A percentile compares a stretch with the other conserved stretches of the same genome.
These are phyloP conservation scores for Cydia splendana DNA, from an alignment of 1,140 invertebrate species.

Conservation along the genomic window DNA sequence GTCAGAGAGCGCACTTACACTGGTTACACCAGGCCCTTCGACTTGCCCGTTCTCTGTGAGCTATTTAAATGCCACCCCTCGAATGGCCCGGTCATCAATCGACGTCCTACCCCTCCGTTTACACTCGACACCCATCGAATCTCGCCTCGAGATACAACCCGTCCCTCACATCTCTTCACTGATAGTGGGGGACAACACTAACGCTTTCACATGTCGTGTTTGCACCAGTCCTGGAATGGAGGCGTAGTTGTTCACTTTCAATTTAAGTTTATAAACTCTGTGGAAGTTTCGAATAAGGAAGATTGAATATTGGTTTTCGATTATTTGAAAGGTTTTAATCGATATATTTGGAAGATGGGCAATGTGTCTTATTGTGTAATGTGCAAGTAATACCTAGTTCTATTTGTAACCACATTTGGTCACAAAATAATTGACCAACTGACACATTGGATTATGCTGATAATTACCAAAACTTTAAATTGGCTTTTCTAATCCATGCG, in stretches of 20 bases:
- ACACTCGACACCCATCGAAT: conserved; percentile 18
- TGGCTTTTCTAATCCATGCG: too few species aligned
- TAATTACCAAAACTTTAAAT: too few species aligned
- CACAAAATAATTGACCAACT: too few species aligned
- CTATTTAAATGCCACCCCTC: not conserved
- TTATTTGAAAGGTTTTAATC: not conserved
- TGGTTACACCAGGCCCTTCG: not conserved
- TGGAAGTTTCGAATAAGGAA: not conserved
- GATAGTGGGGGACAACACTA: not conserved
- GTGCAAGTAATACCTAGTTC: too few species aligned
- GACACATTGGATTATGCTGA: too few species aligned
- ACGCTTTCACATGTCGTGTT: not conserved
- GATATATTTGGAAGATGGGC: not conserved
- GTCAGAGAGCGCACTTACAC: not conserved
- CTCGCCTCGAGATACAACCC: conserved; percentile 16
- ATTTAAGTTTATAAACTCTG: conserved; percentile 19
- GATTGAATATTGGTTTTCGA: conserved; percentile 19
- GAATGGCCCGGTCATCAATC: conserved; percentile 20
- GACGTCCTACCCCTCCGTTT: conserved; percentile 5
- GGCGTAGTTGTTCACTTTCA: conserved; percentile 29
- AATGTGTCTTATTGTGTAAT: too few species aligned
- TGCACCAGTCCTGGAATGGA: not conserved
- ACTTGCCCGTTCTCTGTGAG: not conserved
- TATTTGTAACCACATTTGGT: too few species aligned
- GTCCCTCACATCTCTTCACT: conserved; percentile 6